Base-by-base conservation (phyloP, 2,113 vertebrate species). In the Mobula hypostoma region DNA sequence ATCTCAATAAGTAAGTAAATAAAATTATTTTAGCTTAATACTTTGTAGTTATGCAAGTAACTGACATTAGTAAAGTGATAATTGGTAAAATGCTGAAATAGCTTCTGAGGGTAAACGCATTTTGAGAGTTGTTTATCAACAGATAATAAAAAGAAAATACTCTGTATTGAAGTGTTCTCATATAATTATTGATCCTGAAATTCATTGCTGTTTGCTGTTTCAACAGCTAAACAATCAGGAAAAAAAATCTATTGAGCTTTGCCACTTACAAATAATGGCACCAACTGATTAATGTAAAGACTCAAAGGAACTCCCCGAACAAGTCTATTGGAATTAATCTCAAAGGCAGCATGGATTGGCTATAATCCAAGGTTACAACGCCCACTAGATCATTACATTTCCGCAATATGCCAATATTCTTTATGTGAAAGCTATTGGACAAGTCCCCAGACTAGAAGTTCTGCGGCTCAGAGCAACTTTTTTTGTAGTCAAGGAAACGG, bases 221-320 rank as follows among this genome's bases (percentile, higher is more conserved):
- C 80, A 56, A 48, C 17, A 58, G 29, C 7, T 85, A 48, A 4
- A 85, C 82, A 85, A 85, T 85, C 48, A 61, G 82, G 19, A 66
- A 61, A 83, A 83, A 19, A 85, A 58, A 85, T 85, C 48, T 48
- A 58, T 85, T 85, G 48, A 85, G 21, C 82, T 61, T 83, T 85
- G 48, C 24, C 82, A 85, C 24, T 85, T 85, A 27, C 19, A 9
- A 7, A 56, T 29, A 58, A 61, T 85, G 48, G 24, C 40, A 85
- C 11, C 14, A 27, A 61, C 58, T 61, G 24, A 27, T 85, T 24
- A 85, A 85, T 85, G 1, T 85, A 61, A 61, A 58, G 9, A 85
- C 48, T 5, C 21, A 58, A 85, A 61, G 48, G 56, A 58, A 24
- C 48, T 58, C 82, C 48, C 48, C 8, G 2, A 61, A 29, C 40